Evolutionary conservation across 2,797 vertebrate species (phyloP), one percentile per base, ranked within the genome.

Genomic region (Champsocephalus gunnari): DNA sequence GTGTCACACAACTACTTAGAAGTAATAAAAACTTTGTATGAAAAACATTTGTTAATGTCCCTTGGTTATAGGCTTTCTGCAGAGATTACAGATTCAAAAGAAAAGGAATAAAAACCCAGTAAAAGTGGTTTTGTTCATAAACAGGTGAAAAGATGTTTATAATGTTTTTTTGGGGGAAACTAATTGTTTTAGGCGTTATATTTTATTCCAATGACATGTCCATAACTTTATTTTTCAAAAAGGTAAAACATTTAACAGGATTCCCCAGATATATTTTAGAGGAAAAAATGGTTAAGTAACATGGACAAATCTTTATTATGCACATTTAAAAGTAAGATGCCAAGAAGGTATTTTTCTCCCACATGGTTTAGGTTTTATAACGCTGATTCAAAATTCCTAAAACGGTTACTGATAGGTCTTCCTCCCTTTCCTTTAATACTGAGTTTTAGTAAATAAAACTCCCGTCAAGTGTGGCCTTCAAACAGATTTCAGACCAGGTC

Each of bases 401-500:
- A n/a, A 38, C 56, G 6, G 9, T n/a, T 56, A 16, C 28, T 11
- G 11, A 14, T 34, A 63, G 13, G 19, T 57, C 44, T 11, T 4
- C 11, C 12, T 50, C 16, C 2, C 12, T 77, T 54, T 24, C 24
- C 41, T 72, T 32, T 34, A 14, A 21, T 19, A 1, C 16, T 21
- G 5, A 41, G 53, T 60, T 75, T 73, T 17, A 65, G 50, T 66
- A 49, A 21, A 11, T 59, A 38, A 61, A 74, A 58, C 16, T 50
- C 69, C 73, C 73, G 44, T 50, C 41, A 43, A 66, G 54, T 45
- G 32, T 71, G 85, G 63, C 94, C 94, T 92, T 95, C 89, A 48
- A 64, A 66, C 50, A 76, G 77, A 84, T 86, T 87, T 79, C 67
- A 73, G 77, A 85, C 48, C 32, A 53, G 55, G 61, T 74, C 78